phyloP scores from a whole-genome alignment of 2,888 invertebrate genomes.

The Hemistola chrysoprasaria region DNA sequence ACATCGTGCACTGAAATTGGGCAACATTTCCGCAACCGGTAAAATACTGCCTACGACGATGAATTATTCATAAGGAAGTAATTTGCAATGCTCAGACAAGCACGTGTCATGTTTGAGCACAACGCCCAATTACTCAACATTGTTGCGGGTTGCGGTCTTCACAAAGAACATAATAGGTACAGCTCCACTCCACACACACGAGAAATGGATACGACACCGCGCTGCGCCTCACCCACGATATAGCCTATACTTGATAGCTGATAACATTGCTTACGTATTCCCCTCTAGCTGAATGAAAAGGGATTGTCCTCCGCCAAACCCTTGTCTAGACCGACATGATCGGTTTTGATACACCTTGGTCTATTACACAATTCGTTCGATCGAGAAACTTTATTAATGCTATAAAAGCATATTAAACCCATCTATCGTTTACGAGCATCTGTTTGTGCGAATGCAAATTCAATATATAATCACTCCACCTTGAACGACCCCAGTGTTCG shows the following conservation, averaged over 20 bases:
- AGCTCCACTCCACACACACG: conserved; percentile 25
- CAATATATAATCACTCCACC: conserved; percentile 54
- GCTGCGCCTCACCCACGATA: conserved; percentile 22
- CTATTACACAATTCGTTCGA: conserved; percentile 29
- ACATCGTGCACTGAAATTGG: conserved; percentile 20
- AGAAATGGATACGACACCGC: conserved; percentile 31
- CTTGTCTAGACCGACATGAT: conserved; percentile 13
- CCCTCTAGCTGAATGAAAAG: conserved; percentile 8
- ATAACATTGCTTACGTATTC: conserved; percentile 13
- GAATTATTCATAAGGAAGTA: conserved; percentile 38
- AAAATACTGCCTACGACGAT: conserved; percentile 20
- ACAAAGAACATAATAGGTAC: conserved; percentile 32
- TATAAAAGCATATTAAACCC: conserved; percentile 38
- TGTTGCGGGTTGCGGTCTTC: conserved; percentile 29
- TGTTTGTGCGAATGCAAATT: conserved; percentile 58
- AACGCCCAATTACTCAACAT: conserved; percentile 40
- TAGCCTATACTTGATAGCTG: conserved; percentile 11
- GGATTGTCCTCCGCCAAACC: conserved; percentile 17
- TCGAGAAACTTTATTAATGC: conserved; percentile 38
- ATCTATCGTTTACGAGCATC: conserved; percentile 42
- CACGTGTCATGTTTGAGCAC: conserved; percentile 38
- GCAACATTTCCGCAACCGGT: conserved; percentile 21
- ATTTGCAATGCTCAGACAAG: conserved; percentile 36
- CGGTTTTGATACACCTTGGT: conserved; percentile 3
- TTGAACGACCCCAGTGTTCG: conserved; percentile 41